phyloP scores from a whole-genome alignment of 2,888 invertebrate genomes.

The Steinernema carpocapsae region DNA sequence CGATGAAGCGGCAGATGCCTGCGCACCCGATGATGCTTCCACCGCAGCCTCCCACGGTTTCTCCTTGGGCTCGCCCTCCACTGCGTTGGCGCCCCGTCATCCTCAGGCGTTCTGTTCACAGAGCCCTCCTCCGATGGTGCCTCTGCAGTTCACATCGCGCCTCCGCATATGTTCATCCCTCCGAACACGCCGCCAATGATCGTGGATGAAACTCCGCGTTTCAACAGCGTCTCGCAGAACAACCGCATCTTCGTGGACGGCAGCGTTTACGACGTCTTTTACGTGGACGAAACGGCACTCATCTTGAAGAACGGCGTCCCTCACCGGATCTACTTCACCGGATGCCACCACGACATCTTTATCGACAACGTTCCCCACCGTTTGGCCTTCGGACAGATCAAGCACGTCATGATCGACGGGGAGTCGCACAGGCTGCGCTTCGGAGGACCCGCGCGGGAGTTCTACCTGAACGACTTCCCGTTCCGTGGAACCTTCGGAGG shows the following conservation, averaged over 20 bases:
- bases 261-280: constrained; percentile 67
- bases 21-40: too few species aligned
- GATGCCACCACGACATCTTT: constrained; percentile 64
- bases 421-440: constrained; percentile 77
- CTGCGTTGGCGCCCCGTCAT: too few species aligned
- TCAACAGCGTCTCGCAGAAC: constrained; percentile 64
- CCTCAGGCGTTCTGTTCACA: too few species aligned
- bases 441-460: constrained; percentile 84
- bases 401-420: constrained; percentile 69
- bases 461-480: constrained; percentile 85
- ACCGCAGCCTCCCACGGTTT: not conserved
- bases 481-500: constrained; percentile 88
- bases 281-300: constrained; percentile 62
- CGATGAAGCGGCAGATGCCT: too few species aligned
- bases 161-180: not conserved
- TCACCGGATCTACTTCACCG: constrained; percentile 66
- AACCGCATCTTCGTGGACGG: constrained; percentile 69
- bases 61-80: not conserved
- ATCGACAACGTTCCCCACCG: constrained; percentile 62
- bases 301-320: constrained; percentile 68
- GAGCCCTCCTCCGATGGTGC: not conserved
- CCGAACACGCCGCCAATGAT: constrained; percentile 38
- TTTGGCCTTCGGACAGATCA: constrained; percentile 61
- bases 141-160: not conserved
- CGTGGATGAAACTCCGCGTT: constrained; percentile 52